Percentiles rank a stretch among this genome's conserved stretches.
phyloP scores from a whole-genome alignment of 2,888 invertebrate species.

The Mesorhabditis spiculigera region DNA sequence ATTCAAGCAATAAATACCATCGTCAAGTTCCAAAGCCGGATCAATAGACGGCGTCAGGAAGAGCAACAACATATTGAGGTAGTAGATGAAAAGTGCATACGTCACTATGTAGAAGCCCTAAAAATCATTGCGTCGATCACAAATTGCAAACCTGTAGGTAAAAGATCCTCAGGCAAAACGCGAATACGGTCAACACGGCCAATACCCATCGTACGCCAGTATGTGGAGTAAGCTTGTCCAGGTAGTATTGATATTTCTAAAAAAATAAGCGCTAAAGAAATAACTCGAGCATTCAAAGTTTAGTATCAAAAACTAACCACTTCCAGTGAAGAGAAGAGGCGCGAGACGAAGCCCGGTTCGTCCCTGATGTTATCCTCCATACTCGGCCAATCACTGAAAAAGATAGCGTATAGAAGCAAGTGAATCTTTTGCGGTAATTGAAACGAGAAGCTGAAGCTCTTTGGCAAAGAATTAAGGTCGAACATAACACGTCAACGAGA shows the following conservation, averaged over 20 bases:
- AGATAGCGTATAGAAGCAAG: too few species aligned
- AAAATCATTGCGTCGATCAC: conserved; percentile 71
- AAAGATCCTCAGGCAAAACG: conserved; percentile 48
- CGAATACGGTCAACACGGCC: conserved; percentile 39
- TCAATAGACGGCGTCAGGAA: conserved; percentile 99
- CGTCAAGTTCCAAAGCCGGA: conserved; percentile 81
- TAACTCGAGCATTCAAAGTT: not conserved
- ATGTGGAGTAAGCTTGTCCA: conserved; percentile 56
- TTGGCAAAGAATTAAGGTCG: too few species aligned
- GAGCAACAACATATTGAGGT: conserved; percentile 97
- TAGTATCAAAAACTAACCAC: conserved; percentile 31
- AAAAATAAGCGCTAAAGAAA: conserved; percentile 18
- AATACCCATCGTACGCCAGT: conserved; percentile 52
- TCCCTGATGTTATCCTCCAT: conserved; percentile 55
- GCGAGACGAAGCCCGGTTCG: conserved; percentile 45
- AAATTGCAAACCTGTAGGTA: conserved; percentile 43
- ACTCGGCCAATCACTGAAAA: not conserved
- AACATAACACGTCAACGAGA: not conserved
- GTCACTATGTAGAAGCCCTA: conserved; percentile 99
- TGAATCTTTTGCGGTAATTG: too few species aligned
- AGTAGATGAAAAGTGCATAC: conserved; percentile 97
- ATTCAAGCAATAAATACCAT: not conserved
- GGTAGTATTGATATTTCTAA: conserved; percentile 57
- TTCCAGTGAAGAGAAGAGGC: conserved; percentile 47
- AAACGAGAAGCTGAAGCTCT: too few species aligned